Evolutionary conservation across 2,888 invertebrate species (phyloP).

Genomic region (Spodoptera picta): DNA sequence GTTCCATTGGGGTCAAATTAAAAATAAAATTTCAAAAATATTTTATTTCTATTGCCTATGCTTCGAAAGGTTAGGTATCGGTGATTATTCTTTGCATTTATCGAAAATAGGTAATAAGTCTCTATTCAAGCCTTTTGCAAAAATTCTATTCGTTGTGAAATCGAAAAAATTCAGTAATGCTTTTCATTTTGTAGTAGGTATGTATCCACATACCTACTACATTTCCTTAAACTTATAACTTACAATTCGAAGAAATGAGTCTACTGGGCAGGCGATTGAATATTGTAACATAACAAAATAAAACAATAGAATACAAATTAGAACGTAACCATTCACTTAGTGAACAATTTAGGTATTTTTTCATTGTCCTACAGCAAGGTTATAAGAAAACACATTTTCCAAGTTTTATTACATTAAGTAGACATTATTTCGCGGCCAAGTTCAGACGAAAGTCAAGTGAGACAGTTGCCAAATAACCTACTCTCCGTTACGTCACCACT

Average conservation of each 20-base stretch:
- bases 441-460: constrained; percentile 25
- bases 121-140: no score
- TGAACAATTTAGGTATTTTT: constrained; percentile 44
- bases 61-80: no score
- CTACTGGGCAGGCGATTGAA: constrained; percentile 31
- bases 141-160: no score
- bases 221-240: constrained; percentile 22
- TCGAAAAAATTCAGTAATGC: no score
- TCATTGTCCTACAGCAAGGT: constrained; percentile 40
- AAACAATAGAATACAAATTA: constrained; percentile 46
- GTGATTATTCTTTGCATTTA: no score
- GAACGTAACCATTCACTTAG: constrained; percentile 47
- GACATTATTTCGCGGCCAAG: constrained; percentile 10
- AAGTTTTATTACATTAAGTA: constrained; percentile 8
- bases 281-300: constrained; percentile 41
- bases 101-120: no score
- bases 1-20: constrained; percentile 40
- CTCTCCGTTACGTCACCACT: no score
- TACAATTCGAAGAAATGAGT: constrained; percentile 23
- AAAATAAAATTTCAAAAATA: constrained; percentile 22
- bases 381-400: constrained; percentile 2
- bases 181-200: no score
- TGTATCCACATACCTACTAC: no score
- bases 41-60: constrained; percentile 8
- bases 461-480: neutral